Percentiles rank a stretch among this genome's conserved stretches.
phyloP scores from a whole-genome alignment of 2,113 vertebrate species.

The Sturnira hondurensis region DNA sequence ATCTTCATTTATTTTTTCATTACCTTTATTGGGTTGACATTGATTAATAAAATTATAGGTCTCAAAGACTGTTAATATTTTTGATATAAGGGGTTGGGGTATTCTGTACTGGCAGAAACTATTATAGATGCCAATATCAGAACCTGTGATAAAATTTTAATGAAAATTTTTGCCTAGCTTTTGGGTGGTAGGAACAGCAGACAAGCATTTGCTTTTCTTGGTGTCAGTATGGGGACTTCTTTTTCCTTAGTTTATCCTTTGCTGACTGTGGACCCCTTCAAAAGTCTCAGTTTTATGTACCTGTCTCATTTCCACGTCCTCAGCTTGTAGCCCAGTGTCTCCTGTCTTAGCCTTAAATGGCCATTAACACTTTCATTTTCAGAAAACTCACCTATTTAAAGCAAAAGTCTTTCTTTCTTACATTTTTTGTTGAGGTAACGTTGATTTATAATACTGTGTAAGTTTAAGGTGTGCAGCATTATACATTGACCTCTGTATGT shows the following conservation, averaged over 20 bases:
- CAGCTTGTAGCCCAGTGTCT: background rate
- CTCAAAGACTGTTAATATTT: background rate
- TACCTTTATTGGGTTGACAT: too few species aligned
- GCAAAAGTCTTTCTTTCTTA: background rate
- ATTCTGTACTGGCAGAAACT: background rate
- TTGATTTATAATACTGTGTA: too few species aligned
- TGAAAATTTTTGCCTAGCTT: background rate
- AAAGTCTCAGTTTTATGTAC: background rate
- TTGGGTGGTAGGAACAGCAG: background rate
- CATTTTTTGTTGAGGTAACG: too few species aligned
- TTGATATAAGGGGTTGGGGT: background rate
- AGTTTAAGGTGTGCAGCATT: too few species aligned
- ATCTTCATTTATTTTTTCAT: too few species aligned
- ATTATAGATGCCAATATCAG: background rate
- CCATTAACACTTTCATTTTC: background rate
- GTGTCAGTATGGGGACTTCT: background rate
- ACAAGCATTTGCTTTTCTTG: background rate
- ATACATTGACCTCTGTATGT: too few species aligned
- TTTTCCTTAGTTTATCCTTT: background rate
- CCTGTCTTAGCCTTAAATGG: background rate
- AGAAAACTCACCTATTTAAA: background rate
- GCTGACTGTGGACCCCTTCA: background rate
- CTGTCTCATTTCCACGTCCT: background rate
- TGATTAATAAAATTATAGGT: too few species aligned
- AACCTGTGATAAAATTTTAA: background rate